phyloP scores from a whole-genome alignment of 2,888 invertebrate genomes.

The Ellobium chinense region DNA sequence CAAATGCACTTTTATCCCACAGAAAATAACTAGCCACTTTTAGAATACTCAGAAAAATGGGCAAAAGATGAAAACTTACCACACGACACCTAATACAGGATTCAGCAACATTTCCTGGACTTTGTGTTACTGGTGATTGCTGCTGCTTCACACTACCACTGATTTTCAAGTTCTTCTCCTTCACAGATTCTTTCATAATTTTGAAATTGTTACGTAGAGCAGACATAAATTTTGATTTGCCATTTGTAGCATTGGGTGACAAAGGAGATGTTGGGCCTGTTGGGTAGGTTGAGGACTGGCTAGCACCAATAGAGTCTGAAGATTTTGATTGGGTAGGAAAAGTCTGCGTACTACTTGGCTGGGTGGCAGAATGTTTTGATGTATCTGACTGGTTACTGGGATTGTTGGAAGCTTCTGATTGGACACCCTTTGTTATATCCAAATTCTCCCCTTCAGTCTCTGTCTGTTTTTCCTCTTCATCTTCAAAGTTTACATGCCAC shows the following conservation, averaged over 20 bases:
- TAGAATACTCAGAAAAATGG: no score
- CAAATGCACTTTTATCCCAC: no score
- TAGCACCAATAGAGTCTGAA: neutral
- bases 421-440: neutral
- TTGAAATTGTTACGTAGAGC: constrained; percentile 36
- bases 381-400: neutral
- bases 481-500: constrained; percentile 29
- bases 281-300: neutral
- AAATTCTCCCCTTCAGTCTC: neutral
- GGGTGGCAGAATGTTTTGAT: neutral
- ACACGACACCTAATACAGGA: constrained; percentile 58
- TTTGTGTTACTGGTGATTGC: neutral
- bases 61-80: constrained; percentile 54
- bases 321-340: constrained; percentile 3
- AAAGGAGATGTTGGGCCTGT: neutral
- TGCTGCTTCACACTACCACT: neutral
- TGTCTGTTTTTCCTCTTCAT: neutral
- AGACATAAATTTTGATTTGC: constrained; percentile 32
- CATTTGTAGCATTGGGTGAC: constrained; percentile 6
- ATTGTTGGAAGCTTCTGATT: neutral
- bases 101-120: neutral
- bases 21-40: no score
- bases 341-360: neutral
- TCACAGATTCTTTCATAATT: constrained; percentile 36
- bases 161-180: constrained; percentile 22